Evolutionary conservation across 2,797 vertebrate species (phyloP).

Genomic region (Phrynocephalus guinanensis): DNA sequence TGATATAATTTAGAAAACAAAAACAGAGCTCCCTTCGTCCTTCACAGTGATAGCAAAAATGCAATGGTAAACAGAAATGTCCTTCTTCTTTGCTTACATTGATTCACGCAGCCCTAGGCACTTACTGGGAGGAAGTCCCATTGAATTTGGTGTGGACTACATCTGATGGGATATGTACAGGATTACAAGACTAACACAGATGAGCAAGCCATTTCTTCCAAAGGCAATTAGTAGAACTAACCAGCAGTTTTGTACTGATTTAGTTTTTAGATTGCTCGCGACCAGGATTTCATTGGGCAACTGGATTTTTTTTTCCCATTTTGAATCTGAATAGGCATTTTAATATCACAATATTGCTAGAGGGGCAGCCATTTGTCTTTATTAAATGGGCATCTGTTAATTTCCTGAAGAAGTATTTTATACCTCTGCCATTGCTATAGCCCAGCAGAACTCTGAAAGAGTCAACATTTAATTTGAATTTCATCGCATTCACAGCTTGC

Average conservation of each 20-base stretch:
- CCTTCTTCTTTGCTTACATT: neutral
- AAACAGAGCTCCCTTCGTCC: neutral
- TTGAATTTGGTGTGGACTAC: neutral
- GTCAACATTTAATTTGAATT: neutral
- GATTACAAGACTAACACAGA: neutral
- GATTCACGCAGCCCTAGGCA: neutral
- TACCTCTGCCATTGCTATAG: neutral
- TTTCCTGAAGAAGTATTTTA: neutral
- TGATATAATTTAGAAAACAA: neutral
- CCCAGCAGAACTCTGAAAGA: neutral
- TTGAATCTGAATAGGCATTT: neutral
- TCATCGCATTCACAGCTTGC: neutral
- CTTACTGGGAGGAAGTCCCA: neutral
- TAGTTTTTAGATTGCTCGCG: neutral
- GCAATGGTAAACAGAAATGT: neutral
- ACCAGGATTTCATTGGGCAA: neutral
- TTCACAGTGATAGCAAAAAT: neutral
- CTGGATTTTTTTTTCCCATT: neutral
- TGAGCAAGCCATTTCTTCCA: neutral
- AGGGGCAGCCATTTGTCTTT: neutral
- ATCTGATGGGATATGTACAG: neutral
- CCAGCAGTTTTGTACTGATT: neutral
- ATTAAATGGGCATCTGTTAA: neutral
- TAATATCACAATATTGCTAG: neutral
- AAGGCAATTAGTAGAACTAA: neutral